Evolutionary conservation across 1,140 invertebrate genomes (phyloP), one percentile per base, ranked within the genome.

Genomic region (Lamellibrachia luymesi): DNA sequence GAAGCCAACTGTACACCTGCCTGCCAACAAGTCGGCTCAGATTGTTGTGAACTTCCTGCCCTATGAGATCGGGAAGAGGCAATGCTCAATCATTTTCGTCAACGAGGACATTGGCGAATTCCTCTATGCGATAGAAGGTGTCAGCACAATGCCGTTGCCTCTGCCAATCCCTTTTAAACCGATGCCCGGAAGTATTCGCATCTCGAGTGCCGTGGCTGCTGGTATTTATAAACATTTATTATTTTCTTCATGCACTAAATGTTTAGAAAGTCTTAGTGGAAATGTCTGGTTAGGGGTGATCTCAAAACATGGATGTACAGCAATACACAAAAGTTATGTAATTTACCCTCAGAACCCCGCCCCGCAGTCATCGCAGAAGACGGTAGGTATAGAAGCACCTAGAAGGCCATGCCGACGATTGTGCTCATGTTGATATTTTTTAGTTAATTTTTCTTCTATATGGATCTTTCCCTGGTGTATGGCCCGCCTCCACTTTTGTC

Each of bases 51-150:
- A 95, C 92, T 96, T 96, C 94, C 93, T 96, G 50, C 96, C 96
- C 1, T 96, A 96, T 94, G 93, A 95, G 91, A 94, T 95, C 49
- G 96, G 95, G 93, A 95, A 95, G 90, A 94, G 95, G 80, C 95
- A 96, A 94, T 96, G 95, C 92, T 95, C 95, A 6, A 94, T 96
- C 6, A 95, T 96, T 56, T 96, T 96, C 94, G 94, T 95, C 10
- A 96, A 96, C 94, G 95, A 95, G 92, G 94, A 94, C 17, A 95
- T 96, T 90, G 96, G 96, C 93, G 96, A 96, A 95, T 96, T 96
- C 92, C 91, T 96, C 50, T 96, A 96, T 94, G 95, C 94, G n/a
- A 95, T 96, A 90, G 96, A 96, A 93, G 96, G 95, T 50, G 95
- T 93, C 51, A 94, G 96, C 50, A 94, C 93, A 2, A 92, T 95